Base-by-base conservation (phyloP, 2,888 invertebrate species). In the Gerosis bhagava region DNA sequence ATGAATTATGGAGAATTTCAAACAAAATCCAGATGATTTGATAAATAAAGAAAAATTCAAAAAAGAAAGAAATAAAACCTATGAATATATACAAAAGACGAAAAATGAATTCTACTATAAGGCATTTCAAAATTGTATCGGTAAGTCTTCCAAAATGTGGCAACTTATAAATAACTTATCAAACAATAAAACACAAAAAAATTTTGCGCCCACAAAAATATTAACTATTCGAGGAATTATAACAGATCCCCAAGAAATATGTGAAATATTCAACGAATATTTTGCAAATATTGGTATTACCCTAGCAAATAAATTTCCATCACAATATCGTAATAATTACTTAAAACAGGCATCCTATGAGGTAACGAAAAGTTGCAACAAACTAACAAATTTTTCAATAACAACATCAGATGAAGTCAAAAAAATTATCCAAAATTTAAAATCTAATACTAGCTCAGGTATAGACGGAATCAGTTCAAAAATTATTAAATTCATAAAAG, bases 91-190 rank as follows among this genome's bases (percentile, higher is more conserved):
- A n/a, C n/a, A n/a, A n/a, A n/a, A n/a, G n/a, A n/a, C 36, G 2
- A 36, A 36, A 15, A 36, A 10, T 16, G 8, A 25, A 10, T 36
- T 24, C 15, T 36, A 36, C 16, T 16, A 25, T 12, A 25, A n/a
- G 5, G 16, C 15, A 2, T 37, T 37, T 6, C 1, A 3, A 25
- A 25, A 16, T 11, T 37, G 36, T 25, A 36, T 7, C 13, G 11
- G 10, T 10, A 25, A 36, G 8, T 22, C 35, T 1, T 22, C 22
- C 8, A 35, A 35, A 35, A 22, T 36, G 25, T 34, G 32, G 32
- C 32, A 19, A 3, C 32, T 32, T 1, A 32, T 32, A 10, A 32
- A 32, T 11, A 19, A 17, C 21, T 8, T 34, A 21, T 19, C 34
- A 8, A 8, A 4, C 11, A 34, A 34, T 19, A 11, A 10, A 21